Evolutionary conservation across 1,140 invertebrate genomes (phyloP), one percentile per base, ranked within the genome.

Genomic region (Eumaeus atala): DNA sequence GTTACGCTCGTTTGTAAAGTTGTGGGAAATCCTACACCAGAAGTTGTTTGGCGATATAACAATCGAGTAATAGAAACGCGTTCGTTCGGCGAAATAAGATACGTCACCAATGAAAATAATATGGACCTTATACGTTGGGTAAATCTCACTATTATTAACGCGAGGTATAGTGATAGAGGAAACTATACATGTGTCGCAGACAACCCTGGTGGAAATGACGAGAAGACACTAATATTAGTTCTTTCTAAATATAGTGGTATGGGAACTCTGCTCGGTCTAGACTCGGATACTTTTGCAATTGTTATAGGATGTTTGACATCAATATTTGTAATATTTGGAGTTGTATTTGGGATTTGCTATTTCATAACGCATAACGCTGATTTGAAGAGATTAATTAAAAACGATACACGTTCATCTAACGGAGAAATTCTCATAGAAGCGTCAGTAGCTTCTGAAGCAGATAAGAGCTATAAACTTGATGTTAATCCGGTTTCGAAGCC

Each of bases 101-200:
- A 91, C 88, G 67, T 87, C 21, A 56, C 90, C 57, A 48, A 83
- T 42, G 74, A 90, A 55, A 77, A 88, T 51, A 87, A 69, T 16
- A 76, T 88, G 59, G 90, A 90, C 56, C 67, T 87, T 56, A 89
- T 89, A 54, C 74, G 87, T 75, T 93, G 93, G 95, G 87, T 93
- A 61, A 93, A 96, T 88, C 82, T 96, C 17, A 95, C 94, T 0
- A 92, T 96, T 40, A 87, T 90, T 0, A 89, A 93, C 47, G 90
- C 94, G 0, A 87, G 89, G 18, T 87, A 90, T 34, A 91, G 92
- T 10, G 96, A 98, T 82, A 91, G 92, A 64, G 97, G 96, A 0
- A 92, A 95, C 54, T 98, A 97, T 77, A 91, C 91, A 5, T 98
- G 96, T 68, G 88, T 94, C 1, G 95, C 95, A 0, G 92, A 92